phyloP scores from a whole-genome alignment of 2,888 invertebrate genomes.

The Lepetodrilus schrolli region DNA sequence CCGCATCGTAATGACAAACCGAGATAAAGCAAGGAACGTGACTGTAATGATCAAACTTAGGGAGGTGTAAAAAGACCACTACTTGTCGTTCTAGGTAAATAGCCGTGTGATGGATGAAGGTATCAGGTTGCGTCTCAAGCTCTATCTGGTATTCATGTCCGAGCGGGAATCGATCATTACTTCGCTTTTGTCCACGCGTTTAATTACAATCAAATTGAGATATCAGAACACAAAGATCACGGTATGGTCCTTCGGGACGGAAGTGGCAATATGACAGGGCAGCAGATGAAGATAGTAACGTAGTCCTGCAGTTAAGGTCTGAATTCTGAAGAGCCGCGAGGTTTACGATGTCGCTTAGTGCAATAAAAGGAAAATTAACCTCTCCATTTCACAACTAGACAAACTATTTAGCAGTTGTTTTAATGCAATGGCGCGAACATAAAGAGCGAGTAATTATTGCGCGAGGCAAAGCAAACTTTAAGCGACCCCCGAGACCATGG shows the following conservation, averaged over 20 bases:
- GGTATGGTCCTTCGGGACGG: constrained; percentile 30
- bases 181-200: constrained; percentile 35
- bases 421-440: constrained; percentile 28
- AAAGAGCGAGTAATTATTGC: constrained; percentile 26
- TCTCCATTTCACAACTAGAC: constrained; percentile 15
- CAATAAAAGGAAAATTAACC: constrained; percentile 30
- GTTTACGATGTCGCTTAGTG: constrained; percentile 20
- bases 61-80: constrained; percentile 13
- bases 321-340: background rate
- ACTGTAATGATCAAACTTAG: constrained; percentile 11
- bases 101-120: constrained; percentile 2
- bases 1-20: background rate
- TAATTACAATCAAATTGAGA: constrained; percentile 38
- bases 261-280: background rate
- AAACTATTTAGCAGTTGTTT: constrained; percentile 31
- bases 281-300: constrained; percentile 34
- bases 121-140: constrained; percentile 17
- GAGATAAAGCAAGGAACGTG: constrained; percentile 15
- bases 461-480: background rate
- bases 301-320: constrained; percentile 31
- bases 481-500: background rate
- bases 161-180: constrained; percentile 34
- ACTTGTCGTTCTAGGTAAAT: background rate
- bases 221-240: constrained; percentile 35
- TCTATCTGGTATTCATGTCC: constrained; percentile 32